Evolutionary conservation across 1,140 invertebrate genomes (phyloP).

Genomic region (Pseudomyrmex flavicornis): DNA sequence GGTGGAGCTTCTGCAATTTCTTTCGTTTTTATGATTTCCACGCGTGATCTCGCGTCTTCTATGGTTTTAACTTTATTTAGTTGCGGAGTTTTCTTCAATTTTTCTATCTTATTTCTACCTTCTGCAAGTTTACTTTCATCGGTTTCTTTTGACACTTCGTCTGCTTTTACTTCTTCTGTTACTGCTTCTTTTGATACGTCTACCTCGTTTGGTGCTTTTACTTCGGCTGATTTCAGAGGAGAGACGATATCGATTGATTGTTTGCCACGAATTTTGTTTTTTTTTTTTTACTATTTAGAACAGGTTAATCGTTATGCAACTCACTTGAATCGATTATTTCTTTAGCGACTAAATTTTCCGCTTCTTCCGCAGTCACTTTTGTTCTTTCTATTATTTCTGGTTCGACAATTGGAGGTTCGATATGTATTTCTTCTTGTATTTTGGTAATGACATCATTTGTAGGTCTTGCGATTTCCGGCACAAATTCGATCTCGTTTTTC

Average conservation of each 20-base stretch:
- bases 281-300: background rate
- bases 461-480: background rate
- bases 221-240: background rate
- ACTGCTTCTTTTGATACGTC: constrained; percentile 11
- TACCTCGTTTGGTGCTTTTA: background rate
- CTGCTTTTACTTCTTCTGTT: background rate
- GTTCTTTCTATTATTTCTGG: background rate
- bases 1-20: background rate
- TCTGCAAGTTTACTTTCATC: constrained; percentile 11
- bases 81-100: constrained; percentile 4
- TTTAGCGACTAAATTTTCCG: background rate
- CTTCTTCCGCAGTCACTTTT: background rate
- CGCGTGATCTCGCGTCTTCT: background rate
- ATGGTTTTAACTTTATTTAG: background rate
- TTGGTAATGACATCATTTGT: constrained; percentile 19
- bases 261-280: constrained; percentile 8
- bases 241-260: background rate
- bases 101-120: background rate
- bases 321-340: constrained; percentile 5
- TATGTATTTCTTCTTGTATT: background rate
- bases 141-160: background rate
- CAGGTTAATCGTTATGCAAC: constrained; percentile 10
- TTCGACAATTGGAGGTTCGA: no score
- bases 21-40: constrained; percentile 4
- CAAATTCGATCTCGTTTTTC: constrained; percentile 7